These are phyloP conservation scores for Agonopterix subpropinquella DNA, from an alignment of 2,888 invertebrate genomes.

Conservation along the genomic window DNA sequence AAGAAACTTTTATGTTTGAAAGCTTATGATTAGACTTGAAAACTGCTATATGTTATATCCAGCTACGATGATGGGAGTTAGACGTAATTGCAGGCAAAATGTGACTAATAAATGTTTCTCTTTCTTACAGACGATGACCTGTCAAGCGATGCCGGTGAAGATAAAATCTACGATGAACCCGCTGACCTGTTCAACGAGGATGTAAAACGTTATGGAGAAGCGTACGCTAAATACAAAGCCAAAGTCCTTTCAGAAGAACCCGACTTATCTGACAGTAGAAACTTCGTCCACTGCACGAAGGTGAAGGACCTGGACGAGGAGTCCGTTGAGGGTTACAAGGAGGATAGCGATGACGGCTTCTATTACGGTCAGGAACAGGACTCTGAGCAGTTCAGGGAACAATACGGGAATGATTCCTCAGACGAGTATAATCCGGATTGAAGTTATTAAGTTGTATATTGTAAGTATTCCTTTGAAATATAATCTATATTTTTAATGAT, in stretches of 20 bases:
- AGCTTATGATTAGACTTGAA: too few relatives aligned
- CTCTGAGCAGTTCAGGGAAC: slow-evolving; percentile 43
- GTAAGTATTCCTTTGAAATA: not conserved
- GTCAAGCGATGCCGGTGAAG: slow-evolving; percentile 66
- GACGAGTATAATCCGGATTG: slow-evolving; percentile 43
- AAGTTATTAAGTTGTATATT: not conserved
- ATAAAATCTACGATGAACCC: slow-evolving; percentile 53
- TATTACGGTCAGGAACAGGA: slow-evolving; percentile 65
- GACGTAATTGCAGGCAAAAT: too few relatives aligned
- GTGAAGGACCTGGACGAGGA: slow-evolving; percentile 37
- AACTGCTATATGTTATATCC: too few relatives aligned
- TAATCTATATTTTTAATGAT: not conserved
- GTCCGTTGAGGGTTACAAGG: slow-evolving; percentile 41
- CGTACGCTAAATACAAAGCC: slow-evolving; percentile 81
- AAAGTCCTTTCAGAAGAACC: slow-evolving; percentile 46
- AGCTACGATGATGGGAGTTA: too few relatives aligned
- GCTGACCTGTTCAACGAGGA: slow-evolving; percentile 60
- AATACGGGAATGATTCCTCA: slow-evolving; percentile 38
- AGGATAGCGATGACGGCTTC: slow-evolving; percentile 62
- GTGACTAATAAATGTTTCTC: too few relatives aligned
- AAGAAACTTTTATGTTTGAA: too few relatives aligned
- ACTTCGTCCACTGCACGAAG: slow-evolving; percentile 34
- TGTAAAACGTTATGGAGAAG: slow-evolving; percentile 76
- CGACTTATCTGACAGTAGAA: slow-evolving; percentile 24
- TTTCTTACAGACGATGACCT: slow-evolving; percentile 49